These are phyloP conservation scores for Chelonus insularis DNA, from an alignment of 1,140 invertebrate genomes.

Conservation along the genomic window DNA sequence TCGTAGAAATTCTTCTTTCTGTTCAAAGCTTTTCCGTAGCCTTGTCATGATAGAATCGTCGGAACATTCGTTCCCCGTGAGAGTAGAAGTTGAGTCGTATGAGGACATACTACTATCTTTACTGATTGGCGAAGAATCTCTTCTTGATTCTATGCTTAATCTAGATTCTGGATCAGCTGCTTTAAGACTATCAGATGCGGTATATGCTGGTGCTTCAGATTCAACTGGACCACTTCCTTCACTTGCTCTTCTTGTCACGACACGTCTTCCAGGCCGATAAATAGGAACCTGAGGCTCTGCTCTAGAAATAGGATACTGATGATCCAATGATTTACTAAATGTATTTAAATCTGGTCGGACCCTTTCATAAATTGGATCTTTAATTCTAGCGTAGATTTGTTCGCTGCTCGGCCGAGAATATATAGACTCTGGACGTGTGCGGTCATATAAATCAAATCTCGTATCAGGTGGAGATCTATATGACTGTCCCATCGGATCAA, in stretches of 20 bases:
- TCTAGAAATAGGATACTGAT: conserved; percentile 52
- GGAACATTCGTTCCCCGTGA: conserved; percentile 65
- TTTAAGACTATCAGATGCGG: conserved; percentile 46
- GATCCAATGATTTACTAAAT: conserved; percentile 42
- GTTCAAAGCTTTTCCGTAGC: conserved; percentile 79
- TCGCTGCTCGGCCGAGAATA: conserved; percentile 48
- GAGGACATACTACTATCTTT: conserved; percentile 67
- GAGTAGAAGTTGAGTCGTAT: conserved; percentile 68
- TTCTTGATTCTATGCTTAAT: conserved; percentile 56
- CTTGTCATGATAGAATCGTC: conserved; percentile 72
- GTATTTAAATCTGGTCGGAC: conserved; percentile 47
- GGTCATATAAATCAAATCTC: conserved; percentile 43
- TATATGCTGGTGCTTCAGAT: conserved; percentile 46
- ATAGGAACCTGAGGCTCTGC: conserved; percentile 62
- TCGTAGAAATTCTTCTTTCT: conserved; percentile 84
- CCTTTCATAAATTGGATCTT: conserved; percentile 53
- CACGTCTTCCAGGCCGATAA: conserved; percentile 52
- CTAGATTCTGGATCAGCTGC: conserved; percentile 46
- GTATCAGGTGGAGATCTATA: conserved; percentile 31
- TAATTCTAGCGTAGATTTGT: conserved; percentile 55
- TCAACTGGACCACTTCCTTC: conserved; percentile 56
- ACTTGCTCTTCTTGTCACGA: conserved; percentile 56
- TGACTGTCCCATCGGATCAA: conserved; percentile 21
- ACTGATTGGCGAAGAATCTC: conserved; percentile 66
- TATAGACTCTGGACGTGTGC: conserved; percentile 47